Evolutionary conservation across 2,888 invertebrate genomes (phyloP).

Genomic region (Adelognathus sp.): DNA sequence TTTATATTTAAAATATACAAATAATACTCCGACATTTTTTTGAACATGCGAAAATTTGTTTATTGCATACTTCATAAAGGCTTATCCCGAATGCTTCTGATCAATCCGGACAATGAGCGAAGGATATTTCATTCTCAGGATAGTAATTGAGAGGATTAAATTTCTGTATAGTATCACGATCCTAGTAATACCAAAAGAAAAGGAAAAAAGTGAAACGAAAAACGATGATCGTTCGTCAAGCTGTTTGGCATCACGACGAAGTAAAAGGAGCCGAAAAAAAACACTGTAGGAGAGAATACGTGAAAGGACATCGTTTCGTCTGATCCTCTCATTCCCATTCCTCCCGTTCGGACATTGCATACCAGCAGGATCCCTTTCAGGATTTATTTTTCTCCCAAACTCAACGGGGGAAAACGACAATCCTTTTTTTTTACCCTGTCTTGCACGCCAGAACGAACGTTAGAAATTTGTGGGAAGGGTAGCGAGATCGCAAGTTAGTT

Average conservation of each 20-base stretch:
- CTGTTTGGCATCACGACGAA: not conserved
- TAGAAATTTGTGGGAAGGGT: constrained; percentile 42
- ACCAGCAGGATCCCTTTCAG: not conserved
- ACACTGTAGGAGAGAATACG: not conserved
- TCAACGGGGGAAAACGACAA: not conserved
- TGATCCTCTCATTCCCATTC: constrained; percentile 26
- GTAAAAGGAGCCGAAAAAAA: not conserved
- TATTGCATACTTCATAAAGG: too few species aligned
- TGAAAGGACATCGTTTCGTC: not conserved
- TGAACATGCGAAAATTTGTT: too few species aligned
- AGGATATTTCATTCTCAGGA: too few species aligned
- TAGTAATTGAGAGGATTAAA: too few species aligned
- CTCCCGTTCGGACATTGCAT: constrained; percentile 9
- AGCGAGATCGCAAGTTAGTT: constrained; percentile 3
- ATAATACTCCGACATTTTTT: too few species aligned
- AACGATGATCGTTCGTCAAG: too few species aligned
- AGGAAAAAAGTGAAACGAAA: too few species aligned
- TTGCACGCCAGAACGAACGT: constrained; percentile 37
- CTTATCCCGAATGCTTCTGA: too few species aligned
- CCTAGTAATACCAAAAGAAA: too few species aligned
- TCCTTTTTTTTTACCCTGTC: constrained; percentile 17
- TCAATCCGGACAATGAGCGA: too few species aligned
- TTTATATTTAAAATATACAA: too few species aligned
- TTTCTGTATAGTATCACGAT: too few species aligned
- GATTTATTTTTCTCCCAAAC: constrained; percentile 2